Evolutionary conservation across 2,888 invertebrate genomes (phyloP).

Genomic region (Antheraea yamamai): DNA sequence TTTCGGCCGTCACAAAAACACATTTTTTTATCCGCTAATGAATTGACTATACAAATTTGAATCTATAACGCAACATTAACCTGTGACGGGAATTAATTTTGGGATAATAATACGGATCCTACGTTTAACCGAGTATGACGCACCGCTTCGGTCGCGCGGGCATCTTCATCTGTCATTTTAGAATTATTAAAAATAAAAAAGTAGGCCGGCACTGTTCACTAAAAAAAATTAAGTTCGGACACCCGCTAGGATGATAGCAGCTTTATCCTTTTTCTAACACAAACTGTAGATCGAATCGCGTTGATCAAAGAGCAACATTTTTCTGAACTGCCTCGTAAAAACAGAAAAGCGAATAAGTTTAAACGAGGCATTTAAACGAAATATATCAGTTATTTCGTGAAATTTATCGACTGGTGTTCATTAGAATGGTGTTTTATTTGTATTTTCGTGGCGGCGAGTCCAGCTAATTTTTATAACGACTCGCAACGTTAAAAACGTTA

Average conservation of each 20-base stretch:
- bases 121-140: constrained; percentile 37
- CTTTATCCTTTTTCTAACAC: constrained; percentile 77
- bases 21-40: neutral
- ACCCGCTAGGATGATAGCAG: constrained; percentile 68
- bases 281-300: constrained; percentile 74
- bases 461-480: constrained; percentile 56
- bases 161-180: constrained; percentile 76
- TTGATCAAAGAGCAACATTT: constrained; percentile 58
- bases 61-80: constrained; percentile 14
- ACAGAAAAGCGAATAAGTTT: constrained; percentile 70
- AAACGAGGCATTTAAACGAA: constrained; percentile 62
- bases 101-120: neutral
- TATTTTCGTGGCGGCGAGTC: constrained; percentile 63
- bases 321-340: constrained; percentile 70
- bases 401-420: constrained; percentile 71
- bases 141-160: constrained; percentile 51
- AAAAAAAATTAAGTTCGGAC: constrained; percentile 59
- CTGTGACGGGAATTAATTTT: constrained; percentile 14
- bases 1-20: neutral
- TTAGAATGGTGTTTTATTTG: constrained; percentile 73
- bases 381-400: constrained; percentile 76
- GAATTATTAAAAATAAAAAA: constrained; percentile 67
- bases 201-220: constrained; percentile 26
- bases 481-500: constrained; percentile 51
- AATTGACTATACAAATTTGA: constrained; percentile 7